Percentiles rank a stretch among this genome's conserved stretches.
Evolutionary conservation across 2,888 invertebrate species (phyloP).

Genomic region (Rhopalosiphum nymphaeae): DNA sequence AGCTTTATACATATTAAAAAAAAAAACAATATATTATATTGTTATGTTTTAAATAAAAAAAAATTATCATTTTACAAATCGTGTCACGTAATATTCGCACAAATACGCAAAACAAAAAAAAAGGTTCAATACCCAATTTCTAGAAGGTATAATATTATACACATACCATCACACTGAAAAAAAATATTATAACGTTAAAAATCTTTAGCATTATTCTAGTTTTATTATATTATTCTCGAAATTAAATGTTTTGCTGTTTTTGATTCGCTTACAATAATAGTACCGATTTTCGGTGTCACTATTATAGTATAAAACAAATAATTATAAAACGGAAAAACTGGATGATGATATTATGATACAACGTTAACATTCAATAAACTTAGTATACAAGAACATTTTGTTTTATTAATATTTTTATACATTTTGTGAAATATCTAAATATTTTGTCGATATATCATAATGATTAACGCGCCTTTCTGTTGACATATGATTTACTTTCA

Average conservation of each 20-base stretch:
- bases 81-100: neutral
- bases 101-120: neutral
- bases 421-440: neutral
- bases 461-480: neutral
- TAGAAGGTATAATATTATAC: neutral
- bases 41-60: neutral
- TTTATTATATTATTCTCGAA: neutral
- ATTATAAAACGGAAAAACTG: neutral
- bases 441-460: slow-evolving; percentile 10
- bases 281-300: too few species aligned
- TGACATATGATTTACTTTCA: slow-evolving; percentile 5
- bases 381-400: neutral
- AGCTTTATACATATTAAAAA: neutral
- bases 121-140: slow-evolving; percentile 19
- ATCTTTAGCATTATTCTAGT: neutral
- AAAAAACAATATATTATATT: neutral
- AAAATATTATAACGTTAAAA: neutral
- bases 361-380: neutral
- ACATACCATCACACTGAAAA: neutral
- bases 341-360: neutral
- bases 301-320: neutral
- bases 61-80: neutral
- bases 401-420: neutral
- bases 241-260: neutral
- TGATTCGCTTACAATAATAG: neutral